Conservation (phyloP, 2,888 invertebrate genomes). For the Liodrosophila aerea region DNA sequence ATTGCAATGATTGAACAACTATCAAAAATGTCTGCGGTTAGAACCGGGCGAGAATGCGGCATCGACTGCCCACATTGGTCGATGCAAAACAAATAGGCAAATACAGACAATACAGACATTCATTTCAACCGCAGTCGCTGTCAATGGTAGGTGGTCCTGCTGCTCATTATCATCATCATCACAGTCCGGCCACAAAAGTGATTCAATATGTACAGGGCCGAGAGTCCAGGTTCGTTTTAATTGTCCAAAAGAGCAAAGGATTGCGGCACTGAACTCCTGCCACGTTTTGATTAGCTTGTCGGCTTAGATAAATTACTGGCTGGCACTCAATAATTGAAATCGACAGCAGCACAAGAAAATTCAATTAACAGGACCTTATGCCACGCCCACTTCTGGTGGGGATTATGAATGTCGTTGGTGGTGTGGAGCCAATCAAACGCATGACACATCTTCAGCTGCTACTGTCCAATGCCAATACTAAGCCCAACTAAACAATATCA, state of each 20-base stretch:
- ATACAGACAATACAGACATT: constrained; percentile 63
- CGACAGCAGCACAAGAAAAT: constrained; percentile 37
- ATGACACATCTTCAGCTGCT: constrained; percentile 36
- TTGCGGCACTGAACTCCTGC: constrained; percentile 3
- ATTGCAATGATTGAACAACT: constrained; percentile 13
- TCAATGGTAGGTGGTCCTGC: neutral
- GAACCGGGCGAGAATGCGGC: constrained; percentile 14
- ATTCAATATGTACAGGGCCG: constrained; percentile 12
- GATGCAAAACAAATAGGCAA: constrained; percentile 59
- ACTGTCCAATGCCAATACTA: constrained; percentile 1
- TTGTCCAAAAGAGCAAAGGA: too few species aligned
- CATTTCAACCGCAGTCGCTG: constrained; percentile 33
- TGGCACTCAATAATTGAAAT: constrained; percentile 51
- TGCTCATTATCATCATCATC: neutral
- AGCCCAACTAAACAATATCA: constrained; percentile 3
- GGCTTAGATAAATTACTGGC: constrained; percentile 62
- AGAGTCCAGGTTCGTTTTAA: too few species aligned
- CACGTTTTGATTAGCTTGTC: constrained; percentile 61
- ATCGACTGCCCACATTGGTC: constrained; percentile 37
- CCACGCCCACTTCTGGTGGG: constrained; percentile 26
- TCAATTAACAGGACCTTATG: constrained; percentile 54
- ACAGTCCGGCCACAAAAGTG: neutral
- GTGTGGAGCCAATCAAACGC: constrained; percentile 40
- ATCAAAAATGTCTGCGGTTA: constrained; percentile 61
- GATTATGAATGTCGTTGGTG: constrained; percentile 47